A percentile compares a stretch with the other conserved stretches of the same genome.
These are phyloP conservation scores for Heliconius melpomene DNA, from an alignment of 1,140 invertebrate species.

Conservation along the genomic window DNA sequence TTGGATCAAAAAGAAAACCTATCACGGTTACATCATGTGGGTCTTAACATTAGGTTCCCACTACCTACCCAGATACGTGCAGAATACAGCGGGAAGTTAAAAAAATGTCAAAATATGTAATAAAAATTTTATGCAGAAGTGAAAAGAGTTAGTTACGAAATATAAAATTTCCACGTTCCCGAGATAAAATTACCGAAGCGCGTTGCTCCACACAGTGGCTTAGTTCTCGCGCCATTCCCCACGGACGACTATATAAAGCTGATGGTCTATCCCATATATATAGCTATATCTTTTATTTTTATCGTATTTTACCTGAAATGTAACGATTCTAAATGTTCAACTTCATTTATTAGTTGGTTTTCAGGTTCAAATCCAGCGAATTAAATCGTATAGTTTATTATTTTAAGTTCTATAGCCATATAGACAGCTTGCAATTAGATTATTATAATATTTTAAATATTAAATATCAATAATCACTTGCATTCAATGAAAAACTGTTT, in stretches of 20 bases:
- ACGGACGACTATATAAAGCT: conserved; percentile 2
- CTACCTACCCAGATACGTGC: not conserved
- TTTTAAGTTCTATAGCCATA: too few species aligned
- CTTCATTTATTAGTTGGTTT: not conserved
- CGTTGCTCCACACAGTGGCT: not conserved
- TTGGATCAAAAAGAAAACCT: too few species aligned
- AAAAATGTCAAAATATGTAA: not conserved
- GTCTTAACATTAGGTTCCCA: too few species aligned
- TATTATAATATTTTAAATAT: too few species aligned
- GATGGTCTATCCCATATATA: not conserved
- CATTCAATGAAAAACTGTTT: too few species aligned
- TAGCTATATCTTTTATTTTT: not conserved
- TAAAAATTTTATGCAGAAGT: not conserved
- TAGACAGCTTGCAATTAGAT: too few species aligned
- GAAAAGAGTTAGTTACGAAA: not conserved
- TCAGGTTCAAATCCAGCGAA: too few species aligned
- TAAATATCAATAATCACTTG: too few species aligned
- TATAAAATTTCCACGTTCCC: not conserved
- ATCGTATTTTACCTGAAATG: not conserved
- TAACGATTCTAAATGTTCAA: not conserved
- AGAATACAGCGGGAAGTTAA: not conserved
- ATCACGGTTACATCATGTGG: too few species aligned
- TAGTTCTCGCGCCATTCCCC: conserved; percentile 13
- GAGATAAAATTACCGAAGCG: conserved; percentile 3
- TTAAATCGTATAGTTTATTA: too few species aligned